A percentile compares a stretch with the other conserved stretches of the same genome.
Conservation (phyloP, 2,888 invertebrate species). For the Maniola hyperantus region DNA sequence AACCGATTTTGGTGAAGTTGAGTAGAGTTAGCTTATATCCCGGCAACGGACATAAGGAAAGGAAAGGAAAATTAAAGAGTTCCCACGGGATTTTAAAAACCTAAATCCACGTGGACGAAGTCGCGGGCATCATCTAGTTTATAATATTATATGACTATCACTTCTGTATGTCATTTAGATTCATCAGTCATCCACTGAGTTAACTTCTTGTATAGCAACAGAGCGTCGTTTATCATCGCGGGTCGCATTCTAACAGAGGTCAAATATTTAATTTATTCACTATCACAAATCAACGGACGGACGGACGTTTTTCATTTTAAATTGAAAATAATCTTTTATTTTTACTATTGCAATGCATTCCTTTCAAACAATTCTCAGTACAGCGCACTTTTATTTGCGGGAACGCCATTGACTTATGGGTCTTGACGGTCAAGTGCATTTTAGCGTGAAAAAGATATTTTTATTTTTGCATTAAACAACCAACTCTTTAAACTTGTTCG, state of each 20-base stretch:
- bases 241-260: constrained; percentile 34
- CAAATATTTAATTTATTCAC: constrained; percentile 38
- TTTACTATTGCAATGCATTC: constrained; percentile 19
- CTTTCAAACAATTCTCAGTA: constrained; percentile 24
- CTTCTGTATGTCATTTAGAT: constrained; percentile 8
- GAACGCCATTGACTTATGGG: constrained; percentile 1
- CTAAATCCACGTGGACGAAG: no score
- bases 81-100: no score
- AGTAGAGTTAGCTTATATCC: no score
- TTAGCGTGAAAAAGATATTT: constrained; percentile 1
- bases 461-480: neutral
- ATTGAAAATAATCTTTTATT: constrained; percentile 23
- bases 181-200: neutral
- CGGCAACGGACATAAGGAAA: no score
- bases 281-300: constrained; percentile 21
- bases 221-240: constrained; percentile 28
- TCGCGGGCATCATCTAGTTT: no score
- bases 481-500: neutral
- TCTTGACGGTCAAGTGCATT: neutral
- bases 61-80: no score
- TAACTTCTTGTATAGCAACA: constrained; percentile 30
- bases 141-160: no score
- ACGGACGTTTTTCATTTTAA: constrained; percentile 21
- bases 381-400: constrained; percentile 20
- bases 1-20: no score